Conservation (phyloP, 2,888 invertebrate genomes). For the Oscheius sp. region DNA sequence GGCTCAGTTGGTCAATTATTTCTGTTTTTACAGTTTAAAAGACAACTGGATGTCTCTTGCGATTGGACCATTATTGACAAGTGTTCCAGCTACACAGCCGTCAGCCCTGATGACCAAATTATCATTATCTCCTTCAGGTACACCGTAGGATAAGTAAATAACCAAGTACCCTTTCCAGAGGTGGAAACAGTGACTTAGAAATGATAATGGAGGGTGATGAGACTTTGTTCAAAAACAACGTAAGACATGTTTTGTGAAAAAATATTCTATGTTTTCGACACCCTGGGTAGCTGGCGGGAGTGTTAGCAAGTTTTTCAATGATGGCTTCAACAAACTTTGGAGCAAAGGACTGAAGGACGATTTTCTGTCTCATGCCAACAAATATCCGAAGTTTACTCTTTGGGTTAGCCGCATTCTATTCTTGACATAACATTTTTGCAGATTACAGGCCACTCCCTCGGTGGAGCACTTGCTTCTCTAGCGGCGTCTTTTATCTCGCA, state of each 20-base stretch:
- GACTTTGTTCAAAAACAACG: constrained; percentile 49
- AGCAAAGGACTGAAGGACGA: constrained; percentile 55
- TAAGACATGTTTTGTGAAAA: constrained; percentile 4
- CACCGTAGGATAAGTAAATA: neutral
- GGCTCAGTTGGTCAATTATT: too few species aligned
- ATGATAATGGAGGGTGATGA: constrained; percentile 52
- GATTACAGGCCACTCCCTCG: constrained; percentile 58
- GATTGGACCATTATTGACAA: constrained; percentile 50
- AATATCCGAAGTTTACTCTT: constrained; percentile 56
- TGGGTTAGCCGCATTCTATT: constrained; percentile 36
- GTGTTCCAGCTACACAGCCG: constrained; percentile 53
- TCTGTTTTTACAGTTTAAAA: constrained; percentile 44
- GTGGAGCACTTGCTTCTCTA: constrained; percentile 62
- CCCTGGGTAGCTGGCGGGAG: constrained; percentile 56
- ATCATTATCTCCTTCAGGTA: constrained; percentile 56
- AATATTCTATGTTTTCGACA: constrained; percentile 36
- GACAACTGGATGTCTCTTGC: constrained; percentile 47
- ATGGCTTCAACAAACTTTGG: constrained; percentile 57
- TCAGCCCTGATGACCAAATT: constrained; percentile 47
- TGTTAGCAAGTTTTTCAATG: constrained; percentile 58
- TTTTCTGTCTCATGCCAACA: constrained; percentile 46
- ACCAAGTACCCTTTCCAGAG: constrained; percentile 37
- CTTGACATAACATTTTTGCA: constrained; percentile 8
- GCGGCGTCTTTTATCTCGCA: constrained; percentile 56
- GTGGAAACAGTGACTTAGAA: constrained; percentile 53